Base-by-base conservation (phyloP, 2,797 vertebrate species). In the Micromesistius poutassou region DNA sequence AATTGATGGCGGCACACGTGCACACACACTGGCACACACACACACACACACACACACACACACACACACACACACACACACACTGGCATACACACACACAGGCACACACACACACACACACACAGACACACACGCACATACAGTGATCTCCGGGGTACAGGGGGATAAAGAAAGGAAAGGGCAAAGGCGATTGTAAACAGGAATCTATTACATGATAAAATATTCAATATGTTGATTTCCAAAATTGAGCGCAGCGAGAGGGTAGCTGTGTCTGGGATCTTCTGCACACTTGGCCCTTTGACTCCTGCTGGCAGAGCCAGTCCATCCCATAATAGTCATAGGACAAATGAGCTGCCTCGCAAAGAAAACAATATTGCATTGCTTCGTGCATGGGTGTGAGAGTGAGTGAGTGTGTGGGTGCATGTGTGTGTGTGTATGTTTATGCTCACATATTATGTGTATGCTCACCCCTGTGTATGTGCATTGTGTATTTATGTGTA, bases 161-260 rank as follows among this genome's bases (percentile, higher is more conserved):
- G 84, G 75, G 40, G 71, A 9, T 74, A 25, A 79, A 85, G 30
- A 84, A 85, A 76, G 78, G 46, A 75, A 83, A 76, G 76, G 50
- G 31, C 28, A 77, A 36, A 46, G 78, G 73, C 30, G 77, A 77
- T 40, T 75, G 81, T 79, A 87, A 86, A 75, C 66, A 73, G 74
- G 46, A 77, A 76, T 68, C 71, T 77, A 79, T 86, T 87, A 80
- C 73, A 77, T 88, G 78, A 87, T 91, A 66, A 90, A 90, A 89
- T 88, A 92, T 87, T 90, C 84, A 89, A 80, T 83, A 86, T 78
- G 75, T 87, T 84, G 78, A 80, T 79, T 87, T 83, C 70, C 40
- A 72, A 77, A 74, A 77, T 77, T 78, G 71, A 70, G 38, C n/a
- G 8, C 76, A 80, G 36, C 68, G 42, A 81, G 28, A 50, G 81